These are phyloP conservation scores for Sparus aurata DNA, from an alignment of 2,797 vertebrate genomes.

Conservation along the genomic window DNA sequence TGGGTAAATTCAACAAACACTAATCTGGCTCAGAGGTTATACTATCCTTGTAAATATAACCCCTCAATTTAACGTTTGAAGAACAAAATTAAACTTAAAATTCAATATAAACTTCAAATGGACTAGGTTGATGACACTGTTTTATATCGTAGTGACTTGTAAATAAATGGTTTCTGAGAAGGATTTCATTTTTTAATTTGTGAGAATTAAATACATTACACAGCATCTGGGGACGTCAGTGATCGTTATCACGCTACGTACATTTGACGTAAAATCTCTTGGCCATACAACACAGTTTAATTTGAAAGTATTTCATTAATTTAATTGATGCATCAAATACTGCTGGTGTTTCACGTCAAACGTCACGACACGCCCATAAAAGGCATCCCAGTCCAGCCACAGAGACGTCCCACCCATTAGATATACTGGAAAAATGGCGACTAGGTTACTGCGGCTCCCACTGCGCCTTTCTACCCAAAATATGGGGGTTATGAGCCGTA, in stretches of 20 bases:
- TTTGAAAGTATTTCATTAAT: neutral
- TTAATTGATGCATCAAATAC: neutral
- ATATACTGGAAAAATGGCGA: constrained; percentile 83
- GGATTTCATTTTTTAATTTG: no score
- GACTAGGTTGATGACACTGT: neutral
- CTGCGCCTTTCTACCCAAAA: constrained; percentile 61
- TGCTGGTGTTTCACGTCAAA: neutral
- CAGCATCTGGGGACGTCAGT: no score
- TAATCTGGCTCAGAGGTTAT: neutral
- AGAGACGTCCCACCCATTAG: neutral
- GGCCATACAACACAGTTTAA: no score
- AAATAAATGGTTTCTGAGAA: no score
- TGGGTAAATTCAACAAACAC: neutral
- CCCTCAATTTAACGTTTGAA: neutral
- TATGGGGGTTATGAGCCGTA: constrained; percentile 48
- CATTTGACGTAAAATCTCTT: no score
- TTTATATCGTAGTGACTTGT: neutral
- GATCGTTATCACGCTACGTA: no score
- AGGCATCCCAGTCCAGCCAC: no score
- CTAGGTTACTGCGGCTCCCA: constrained; percentile 65
- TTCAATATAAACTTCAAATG: neutral
- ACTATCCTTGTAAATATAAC: neutral
- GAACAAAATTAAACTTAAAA: neutral
- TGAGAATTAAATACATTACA: no score
- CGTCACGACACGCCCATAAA: constrained; percentile 10